phyloP scores from a whole-genome alignment of 2,888 invertebrate species.

The Drosophila mayaguana region DNA sequence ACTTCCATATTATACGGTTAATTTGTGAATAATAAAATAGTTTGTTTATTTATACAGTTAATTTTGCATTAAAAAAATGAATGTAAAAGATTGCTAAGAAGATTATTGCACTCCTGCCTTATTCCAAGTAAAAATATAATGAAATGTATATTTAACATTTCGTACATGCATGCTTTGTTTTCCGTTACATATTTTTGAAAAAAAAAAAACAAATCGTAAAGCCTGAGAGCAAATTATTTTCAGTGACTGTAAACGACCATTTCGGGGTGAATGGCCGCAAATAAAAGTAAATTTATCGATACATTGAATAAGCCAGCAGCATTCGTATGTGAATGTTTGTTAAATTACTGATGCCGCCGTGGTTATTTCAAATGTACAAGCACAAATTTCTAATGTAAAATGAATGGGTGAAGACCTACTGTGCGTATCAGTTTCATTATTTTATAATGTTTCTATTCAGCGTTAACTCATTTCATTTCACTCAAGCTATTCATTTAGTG shows the following conservation, averaged over 20 bases:
- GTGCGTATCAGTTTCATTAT: too few relatives aligned
- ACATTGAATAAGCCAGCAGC: slow-evolving; percentile 1
- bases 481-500: neutral
- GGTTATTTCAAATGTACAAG: slow-evolving; percentile 1
- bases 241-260: neutral
- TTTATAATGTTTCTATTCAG: neutral
- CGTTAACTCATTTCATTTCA: neutral
- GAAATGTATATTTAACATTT: neutral
- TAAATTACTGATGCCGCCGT: slow-evolving; percentile 22
- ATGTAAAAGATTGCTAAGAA: neutral
- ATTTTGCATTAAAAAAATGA: slow-evolving; percentile 5
- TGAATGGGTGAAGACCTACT: neutral
- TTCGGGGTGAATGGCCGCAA: slow-evolving; percentile 18
- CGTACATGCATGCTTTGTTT: slow-evolving; percentile 26
- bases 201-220: neutral
- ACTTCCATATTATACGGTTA: slow-evolving; percentile 51
- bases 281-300: slow-evolving; percentile 28
- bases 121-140: neutral
- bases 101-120: neutral
- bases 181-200: neutral
- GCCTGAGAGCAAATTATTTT: too few relatives aligned
- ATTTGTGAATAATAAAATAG: neutral
- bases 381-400: neutral
- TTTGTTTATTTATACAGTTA: neutral
- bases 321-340: slow-evolving; percentile 38